These are phyloP conservation scores for Caiman crocodilus DNA, from an alignment of 2,797 vertebrate genomes.

Conservation along the genomic window DNA sequence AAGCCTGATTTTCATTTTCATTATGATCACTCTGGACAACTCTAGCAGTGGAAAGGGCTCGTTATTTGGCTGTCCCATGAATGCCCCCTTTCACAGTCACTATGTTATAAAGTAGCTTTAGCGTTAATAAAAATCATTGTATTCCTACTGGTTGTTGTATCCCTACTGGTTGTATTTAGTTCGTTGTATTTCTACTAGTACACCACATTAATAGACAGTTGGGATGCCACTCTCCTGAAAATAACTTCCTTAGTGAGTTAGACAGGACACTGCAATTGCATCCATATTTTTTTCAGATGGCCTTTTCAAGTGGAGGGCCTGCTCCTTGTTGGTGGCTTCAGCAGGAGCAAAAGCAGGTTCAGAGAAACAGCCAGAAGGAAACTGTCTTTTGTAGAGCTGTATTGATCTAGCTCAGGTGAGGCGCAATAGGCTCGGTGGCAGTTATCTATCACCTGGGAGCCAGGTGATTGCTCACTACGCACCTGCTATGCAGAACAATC, in stretches of 20 bases:
- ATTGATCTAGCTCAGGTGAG: rapidly evolving
- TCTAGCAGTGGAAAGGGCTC: not conserved
- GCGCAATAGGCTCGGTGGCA: rapidly evolving
- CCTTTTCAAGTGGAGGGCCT: not conserved
- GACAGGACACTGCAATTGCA: not conserved
- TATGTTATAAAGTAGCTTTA: not conserved
- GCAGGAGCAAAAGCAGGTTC: not conserved
- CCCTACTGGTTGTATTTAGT: too few species aligned
- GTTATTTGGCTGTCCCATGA: not conserved
- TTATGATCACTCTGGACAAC: not conserved
- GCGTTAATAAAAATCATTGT: not conserved
- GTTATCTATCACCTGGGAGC: rapidly evolving
- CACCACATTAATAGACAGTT: not conserved
- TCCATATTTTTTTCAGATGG: not conserved
- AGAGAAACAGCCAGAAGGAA: not conserved
- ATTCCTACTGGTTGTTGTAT: too few species aligned
- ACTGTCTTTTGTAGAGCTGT: rapidly evolving
- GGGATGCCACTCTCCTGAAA: not conserved
- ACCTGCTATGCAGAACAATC: not conserved
- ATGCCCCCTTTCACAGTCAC: not conserved
- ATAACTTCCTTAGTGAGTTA: not conserved
- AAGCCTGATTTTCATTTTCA: not conserved
- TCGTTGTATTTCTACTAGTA: not conserved
- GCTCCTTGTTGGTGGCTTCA: not conserved
- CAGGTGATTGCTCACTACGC: rapidly evolving